Conservation (phyloP, 1,140 invertebrate species). For the Epicauta chinensis region DNA sequence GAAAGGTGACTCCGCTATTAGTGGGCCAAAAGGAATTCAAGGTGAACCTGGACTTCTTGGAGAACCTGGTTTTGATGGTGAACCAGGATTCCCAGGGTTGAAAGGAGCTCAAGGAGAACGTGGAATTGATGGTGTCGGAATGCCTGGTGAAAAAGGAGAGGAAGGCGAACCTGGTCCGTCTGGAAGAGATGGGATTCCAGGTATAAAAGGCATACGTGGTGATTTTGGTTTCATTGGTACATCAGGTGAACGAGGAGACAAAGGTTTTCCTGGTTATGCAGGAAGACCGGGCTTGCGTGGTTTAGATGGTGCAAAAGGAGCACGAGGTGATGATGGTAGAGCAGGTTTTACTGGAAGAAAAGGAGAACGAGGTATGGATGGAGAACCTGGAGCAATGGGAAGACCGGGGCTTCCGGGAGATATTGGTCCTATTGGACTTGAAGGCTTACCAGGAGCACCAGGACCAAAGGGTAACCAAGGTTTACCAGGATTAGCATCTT, state of each 20-base stretch:
- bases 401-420: constrained; percentile 42
- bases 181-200: constrained; percentile 40
- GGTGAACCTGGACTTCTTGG: constrained; percentile 53
- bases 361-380: constrained; percentile 47
- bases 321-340: constrained; percentile 42
- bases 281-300: constrained; percentile 36
- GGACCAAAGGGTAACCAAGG: constrained; percentile 60
- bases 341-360: constrained; percentile 40
- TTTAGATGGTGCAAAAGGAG: constrained; percentile 44
- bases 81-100: constrained; percentile 25
- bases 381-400: constrained; percentile 51
- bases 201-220: constrained; percentile 40
- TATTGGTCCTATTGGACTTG: constrained; percentile 43
- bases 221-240: constrained; percentile 32
- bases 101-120: constrained; percentile 17
- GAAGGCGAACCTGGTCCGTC: constrained; percentile 50
- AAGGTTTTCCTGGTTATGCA: constrained; percentile 21
- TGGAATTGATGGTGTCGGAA: constrained; percentile 34
- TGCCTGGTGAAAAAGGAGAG: constrained; percentile 55
- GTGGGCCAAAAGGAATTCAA: constrained; percentile 58
- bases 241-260: constrained; percentile 27
- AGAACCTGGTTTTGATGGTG: constrained; percentile 44
- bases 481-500: constrained; percentile 52
- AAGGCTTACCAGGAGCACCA: constrained; percentile 42
- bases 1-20: constrained; percentile 53